A percentile compares a stretch with the other conserved stretches of the same genome.
Conservation (phyloP, 92 coral and sea anemone species). For the Ricordea florida region DNA sequence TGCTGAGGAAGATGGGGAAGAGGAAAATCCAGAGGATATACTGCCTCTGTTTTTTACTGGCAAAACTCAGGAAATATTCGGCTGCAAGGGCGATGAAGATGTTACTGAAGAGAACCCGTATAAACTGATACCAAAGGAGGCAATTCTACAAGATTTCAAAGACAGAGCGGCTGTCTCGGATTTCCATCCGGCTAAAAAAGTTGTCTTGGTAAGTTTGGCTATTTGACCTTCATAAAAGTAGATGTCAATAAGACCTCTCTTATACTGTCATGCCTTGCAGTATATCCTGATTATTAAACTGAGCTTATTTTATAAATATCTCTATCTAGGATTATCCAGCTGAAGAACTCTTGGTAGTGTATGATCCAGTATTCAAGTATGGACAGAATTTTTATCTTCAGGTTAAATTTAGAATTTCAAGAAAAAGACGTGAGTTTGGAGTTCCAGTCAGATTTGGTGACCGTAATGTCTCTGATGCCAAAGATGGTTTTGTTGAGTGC, state of each 20-base stretch:
- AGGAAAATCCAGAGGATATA: slow-evolving; percentile 78
- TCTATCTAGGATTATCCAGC: slow-evolving; percentile 79
- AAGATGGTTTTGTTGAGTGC: slow-evolving; percentile 95
- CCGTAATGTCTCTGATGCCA: slow-evolving; percentile 79
- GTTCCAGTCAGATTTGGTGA: slow-evolving; percentile 84
- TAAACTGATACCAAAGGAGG: slow-evolving; percentile 82
- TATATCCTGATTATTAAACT: not conserved
- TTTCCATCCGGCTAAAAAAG: slow-evolving; percentile 94
- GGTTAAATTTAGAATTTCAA: slow-evolving; percentile 90
- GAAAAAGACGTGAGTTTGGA: slow-evolving; percentile 94
- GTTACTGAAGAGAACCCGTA: slow-evolving; percentile 93
- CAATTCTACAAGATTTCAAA: slow-evolving; percentile 88
- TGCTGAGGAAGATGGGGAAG: slow-evolving; percentile 80
- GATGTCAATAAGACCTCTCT: too few species aligned
- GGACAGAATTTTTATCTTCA: slow-evolving; percentile 93
- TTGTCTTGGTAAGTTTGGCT: slow-evolving; percentile 73
- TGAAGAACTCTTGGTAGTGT: slow-evolving; percentile 86
- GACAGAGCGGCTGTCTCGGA: slow-evolving; percentile 98
- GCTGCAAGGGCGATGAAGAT: slow-evolving; percentile 97
- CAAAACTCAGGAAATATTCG: slow-evolving; percentile 97
- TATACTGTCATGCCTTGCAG: not conserved
- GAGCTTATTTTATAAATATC: not conserved
- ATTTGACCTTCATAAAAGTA: too few species aligned
- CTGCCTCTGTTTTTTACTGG: slow-evolving; percentile 97
- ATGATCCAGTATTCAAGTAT: slow-evolving; percentile 91